These are phyloP conservation scores for Gonioctena quinquepunctata DNA, from an alignment of 1,140 invertebrate species.

Conservation along the genomic window DNA sequence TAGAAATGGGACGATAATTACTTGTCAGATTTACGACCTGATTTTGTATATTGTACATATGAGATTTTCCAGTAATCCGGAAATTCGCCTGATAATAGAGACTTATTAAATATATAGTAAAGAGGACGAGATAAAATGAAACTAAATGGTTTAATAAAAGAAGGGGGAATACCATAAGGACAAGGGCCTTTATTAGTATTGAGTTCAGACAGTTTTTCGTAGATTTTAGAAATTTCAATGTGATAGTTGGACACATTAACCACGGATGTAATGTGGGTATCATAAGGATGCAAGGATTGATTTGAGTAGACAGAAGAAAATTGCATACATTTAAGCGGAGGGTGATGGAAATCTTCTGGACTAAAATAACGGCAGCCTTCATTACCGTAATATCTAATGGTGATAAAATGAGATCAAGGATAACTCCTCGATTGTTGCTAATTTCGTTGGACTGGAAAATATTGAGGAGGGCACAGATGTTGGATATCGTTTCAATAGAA, in stretches of 20 bases:
- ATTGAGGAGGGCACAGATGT: background rate
- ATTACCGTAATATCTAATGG: background rate
- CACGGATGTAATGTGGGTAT: too few relatives aligned
- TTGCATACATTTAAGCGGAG: background rate
- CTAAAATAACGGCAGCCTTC: background rate
- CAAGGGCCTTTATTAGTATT: too few relatives aligned
- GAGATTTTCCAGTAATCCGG: background rate
- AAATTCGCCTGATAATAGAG: too few relatives aligned
- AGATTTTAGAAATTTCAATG: too few relatives aligned
- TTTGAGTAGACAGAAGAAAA: background rate
- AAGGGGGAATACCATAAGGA: too few relatives aligned
- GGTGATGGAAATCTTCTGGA: background rate
- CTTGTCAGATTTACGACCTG: background rate
- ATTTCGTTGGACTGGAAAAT: background rate
- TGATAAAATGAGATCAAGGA: background rate
- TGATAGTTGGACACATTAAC: too few relatives aligned
- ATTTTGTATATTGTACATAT: background rate
- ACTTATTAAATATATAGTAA: too few relatives aligned
- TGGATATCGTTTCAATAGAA: slow-evolving; percentile 2
- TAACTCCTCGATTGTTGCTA: background rate
- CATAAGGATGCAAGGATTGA: background rate
- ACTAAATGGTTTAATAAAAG: too few relatives aligned
- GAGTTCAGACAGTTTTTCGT: too few relatives aligned
- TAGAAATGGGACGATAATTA: background rate
- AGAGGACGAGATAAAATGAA: too few relatives aligned